Evolutionary conservation across 2,113 vertebrate species (phyloP).

Genomic region (Albula goreensis): DNA sequence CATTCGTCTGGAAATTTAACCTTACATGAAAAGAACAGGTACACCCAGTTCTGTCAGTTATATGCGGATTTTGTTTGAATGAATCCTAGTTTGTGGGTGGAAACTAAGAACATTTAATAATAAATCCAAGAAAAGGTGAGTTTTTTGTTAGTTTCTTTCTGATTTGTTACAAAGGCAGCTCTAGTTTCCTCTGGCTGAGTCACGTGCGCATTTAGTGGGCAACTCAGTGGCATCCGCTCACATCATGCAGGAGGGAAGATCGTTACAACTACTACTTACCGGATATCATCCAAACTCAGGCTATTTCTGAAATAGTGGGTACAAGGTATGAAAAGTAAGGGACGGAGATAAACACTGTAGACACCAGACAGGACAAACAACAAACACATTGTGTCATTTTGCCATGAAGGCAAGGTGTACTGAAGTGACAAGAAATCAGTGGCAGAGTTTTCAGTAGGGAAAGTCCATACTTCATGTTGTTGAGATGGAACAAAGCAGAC

Average conservation of each 20-base stretch:
- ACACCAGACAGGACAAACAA: slow-evolving; percentile 4
- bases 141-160: neutral
- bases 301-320: slow-evolving; percentile 97
- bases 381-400: neutral
- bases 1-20: no score
- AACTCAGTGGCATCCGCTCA: slow-evolving; percentile 58
- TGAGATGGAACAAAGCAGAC: no score
- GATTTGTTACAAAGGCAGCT: slow-evolving; percentile 56
- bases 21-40: no score
- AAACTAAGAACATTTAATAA: no score
- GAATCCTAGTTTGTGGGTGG: no score
- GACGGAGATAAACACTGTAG: slow-evolving; percentile 50
- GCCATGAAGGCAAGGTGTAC: no score
- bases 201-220: slow-evolving; percentile 53
- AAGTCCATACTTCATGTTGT: no score
- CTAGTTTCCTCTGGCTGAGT: slow-evolving; percentile 35
- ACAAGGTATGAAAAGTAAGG: slow-evolving; percentile 76
- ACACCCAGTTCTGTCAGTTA: no score
- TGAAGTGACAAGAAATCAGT: no score
- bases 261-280: slow-evolving; percentile 77
- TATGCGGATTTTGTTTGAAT: no score
- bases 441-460: no score
- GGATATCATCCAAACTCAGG: slow-evolving; percentile 97
- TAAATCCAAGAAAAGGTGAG: no score
- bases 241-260: slow-evolving; percentile 56